These are phyloP conservation scores for Drosophila bunnanda DNA, from an alignment of 2,888 invertebrate genomes.

Conservation along the genomic window DNA sequence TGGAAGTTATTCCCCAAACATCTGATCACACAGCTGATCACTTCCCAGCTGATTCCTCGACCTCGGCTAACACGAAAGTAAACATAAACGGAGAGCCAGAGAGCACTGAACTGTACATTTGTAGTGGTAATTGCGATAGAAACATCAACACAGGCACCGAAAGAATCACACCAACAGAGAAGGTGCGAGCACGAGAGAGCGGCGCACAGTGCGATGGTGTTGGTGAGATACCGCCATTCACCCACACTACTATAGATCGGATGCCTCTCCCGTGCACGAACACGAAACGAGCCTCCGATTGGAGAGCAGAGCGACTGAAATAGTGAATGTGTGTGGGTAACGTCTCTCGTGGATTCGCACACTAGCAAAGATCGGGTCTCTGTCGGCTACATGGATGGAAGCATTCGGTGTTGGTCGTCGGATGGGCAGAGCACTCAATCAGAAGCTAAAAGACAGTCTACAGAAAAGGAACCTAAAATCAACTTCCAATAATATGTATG, in stretches of 20 bases:
- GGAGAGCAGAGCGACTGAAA: constrained; percentile 39
- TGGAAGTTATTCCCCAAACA: background rate
- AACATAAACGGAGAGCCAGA: constrained; percentile 59
- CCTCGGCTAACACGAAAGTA: constrained; percentile 7
- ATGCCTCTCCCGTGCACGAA: constrained; percentile 19
- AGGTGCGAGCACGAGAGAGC: constrained; percentile 47
- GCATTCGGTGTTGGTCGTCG: background rate
- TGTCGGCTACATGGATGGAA: constrained; percentile 3
- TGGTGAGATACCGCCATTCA: constrained; percentile 23
- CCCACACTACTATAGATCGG: constrained; percentile 17
- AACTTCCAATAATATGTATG: background rate
- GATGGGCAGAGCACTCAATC: background rate
- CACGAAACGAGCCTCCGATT: constrained; percentile 36
- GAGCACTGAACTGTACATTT: background rate
- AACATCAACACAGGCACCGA: constrained; percentile 11
- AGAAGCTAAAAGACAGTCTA: constrained; percentile 15
- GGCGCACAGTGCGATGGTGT: constrained; percentile 27
- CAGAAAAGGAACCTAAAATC: background rate
- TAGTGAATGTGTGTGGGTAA: constrained; percentile 47
- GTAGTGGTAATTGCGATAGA: constrained; percentile 37
- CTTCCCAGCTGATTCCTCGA: constrained; percentile 1
- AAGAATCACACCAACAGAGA: background rate
- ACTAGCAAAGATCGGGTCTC: background rate
- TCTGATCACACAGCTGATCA: constrained; percentile 14
- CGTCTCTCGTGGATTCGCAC: constrained; percentile 19